These are phyloP conservation scores for Fistularia commersonii DNA, from an alignment of 2,797 vertebrate species.

Conservation along the genomic window DNA sequence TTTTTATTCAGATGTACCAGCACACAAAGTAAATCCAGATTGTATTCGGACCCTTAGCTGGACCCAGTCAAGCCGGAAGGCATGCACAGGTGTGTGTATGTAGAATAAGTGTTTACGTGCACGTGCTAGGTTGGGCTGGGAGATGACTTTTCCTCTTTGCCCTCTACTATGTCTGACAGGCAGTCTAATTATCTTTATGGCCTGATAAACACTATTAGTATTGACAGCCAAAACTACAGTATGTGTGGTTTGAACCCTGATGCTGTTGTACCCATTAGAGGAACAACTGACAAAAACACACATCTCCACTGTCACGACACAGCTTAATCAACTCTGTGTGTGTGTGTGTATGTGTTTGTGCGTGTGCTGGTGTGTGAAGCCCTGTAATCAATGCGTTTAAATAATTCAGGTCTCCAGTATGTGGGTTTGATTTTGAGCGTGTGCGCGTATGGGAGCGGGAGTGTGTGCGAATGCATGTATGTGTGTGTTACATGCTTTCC, in stretches of 20 bases:
- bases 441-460: background rate
- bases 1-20: constrained; percentile 71
- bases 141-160: constrained; percentile 7
- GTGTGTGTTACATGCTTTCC: constrained; percentile 53
- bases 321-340: constrained; percentile 12
- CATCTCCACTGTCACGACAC: constrained; percentile 36
- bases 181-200: constrained; percentile 66
- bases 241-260: constrained; percentile 11
- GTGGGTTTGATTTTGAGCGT: constrained; percentile 9
- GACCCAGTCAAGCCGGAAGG: constrained; percentile 45
- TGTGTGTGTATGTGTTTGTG: constrained; percentile 15
- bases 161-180: constrained; percentile 10
- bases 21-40: constrained; percentile 68
- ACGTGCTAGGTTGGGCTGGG: constrained; percentile 17
- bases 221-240: constrained; percentile 49
- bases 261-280: constrained; percentile 26
- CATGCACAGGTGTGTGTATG: constrained; percentile 1
- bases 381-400: constrained; percentile 58
- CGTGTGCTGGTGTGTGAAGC: constrained; percentile 18
- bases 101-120: constrained; percentile 7
- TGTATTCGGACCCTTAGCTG: constrained; percentile 69
- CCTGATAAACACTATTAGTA: constrained; percentile 65
- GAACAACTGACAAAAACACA: constrained; percentile 37
- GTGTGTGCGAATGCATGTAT: constrained; percentile 4
- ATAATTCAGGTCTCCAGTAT: constrained; percentile 54